Percentiles rank a stretch among this genome's conserved stretches.
These are phyloP conservation scores for Armadillidium nasatum DNA, from an alignment of 1,140 invertebrate genomes.

Conservation along the genomic window DNA sequence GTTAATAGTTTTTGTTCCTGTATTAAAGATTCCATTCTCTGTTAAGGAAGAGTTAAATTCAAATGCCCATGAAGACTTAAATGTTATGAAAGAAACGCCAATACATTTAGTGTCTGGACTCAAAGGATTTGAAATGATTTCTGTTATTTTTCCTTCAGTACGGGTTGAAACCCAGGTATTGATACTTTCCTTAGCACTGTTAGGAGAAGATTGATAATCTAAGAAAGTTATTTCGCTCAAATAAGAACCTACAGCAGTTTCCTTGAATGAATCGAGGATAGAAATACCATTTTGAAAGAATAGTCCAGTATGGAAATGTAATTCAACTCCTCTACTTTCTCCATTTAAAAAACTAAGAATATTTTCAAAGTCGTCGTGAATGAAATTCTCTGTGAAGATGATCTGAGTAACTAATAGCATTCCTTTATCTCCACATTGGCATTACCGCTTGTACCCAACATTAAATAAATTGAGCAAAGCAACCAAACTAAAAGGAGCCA, in stretches of 20 bases:
- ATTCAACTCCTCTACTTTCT: conserved; percentile 6
- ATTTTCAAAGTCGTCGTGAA: conserved; percentile 27
- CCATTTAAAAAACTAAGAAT: conserved; percentile 14
- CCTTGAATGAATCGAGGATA: conserved; percentile 26
- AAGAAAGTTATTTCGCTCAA: conserved; percentile 59
- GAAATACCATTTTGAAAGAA: conserved; percentile 26
- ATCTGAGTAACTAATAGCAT: conserved; percentile 39
- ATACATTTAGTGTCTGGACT: conserved; percentile 59
- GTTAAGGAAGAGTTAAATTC: conserved; percentile 61
- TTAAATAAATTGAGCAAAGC: too few species aligned
- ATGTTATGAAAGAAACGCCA: conserved; percentile 77
- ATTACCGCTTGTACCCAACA: too few species aligned
- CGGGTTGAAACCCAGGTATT: conserved; percentile 67
- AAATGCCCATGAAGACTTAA: conserved; percentile 72
- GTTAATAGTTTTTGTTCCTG: conserved; percentile 50
- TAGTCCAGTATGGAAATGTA: conserved; percentile 33
- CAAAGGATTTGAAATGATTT: conserved; percentile 51
- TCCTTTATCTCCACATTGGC: conserved; percentile 28
- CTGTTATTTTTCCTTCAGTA: conserved; percentile 65
- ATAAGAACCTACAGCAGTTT: conserved; percentile 52
- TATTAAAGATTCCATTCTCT: conserved; percentile 55
- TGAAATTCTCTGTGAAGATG: conserved; percentile 9
- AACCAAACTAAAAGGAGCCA: too few species aligned
- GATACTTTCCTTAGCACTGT: conserved; percentile 55
- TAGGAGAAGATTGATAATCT: conserved; percentile 58